Percentiles rank a stretch among this genome's conserved stretches.
Conservation (phyloP, 2,113 vertebrate genomes). For the Phaethon lepturus region DNA sequence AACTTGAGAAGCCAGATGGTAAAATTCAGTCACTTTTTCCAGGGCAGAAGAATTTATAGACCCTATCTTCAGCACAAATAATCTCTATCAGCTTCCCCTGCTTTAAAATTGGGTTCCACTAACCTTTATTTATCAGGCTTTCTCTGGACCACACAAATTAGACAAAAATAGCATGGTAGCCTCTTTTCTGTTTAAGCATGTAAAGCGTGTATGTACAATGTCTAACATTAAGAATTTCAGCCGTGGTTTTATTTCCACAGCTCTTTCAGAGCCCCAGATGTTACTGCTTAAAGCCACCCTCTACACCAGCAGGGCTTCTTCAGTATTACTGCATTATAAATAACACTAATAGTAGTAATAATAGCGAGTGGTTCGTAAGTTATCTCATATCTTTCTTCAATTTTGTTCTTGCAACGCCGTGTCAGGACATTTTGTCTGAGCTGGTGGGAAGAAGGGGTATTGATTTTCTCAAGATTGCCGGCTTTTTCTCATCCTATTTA, state of each 20-base stretch:
- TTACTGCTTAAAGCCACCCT: neutral
- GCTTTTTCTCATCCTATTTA: neutral
- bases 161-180: neutral
- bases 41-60: neutral
- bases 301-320: neutral
- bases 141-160: neutral
- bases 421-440: neutral
- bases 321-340: neutral
- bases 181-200: neutral
- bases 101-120: neutral
- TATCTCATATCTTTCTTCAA: neutral
- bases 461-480: neutral
- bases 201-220: neutral
- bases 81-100: neutral
- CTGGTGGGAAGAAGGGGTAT: neutral
- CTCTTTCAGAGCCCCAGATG: neutral
- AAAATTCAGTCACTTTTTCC: neutral
- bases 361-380: neutral
- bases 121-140: slow-evolving; percentile 2
- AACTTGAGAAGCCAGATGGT: neutral
- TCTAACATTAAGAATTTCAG: neutral
- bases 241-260: neutral
- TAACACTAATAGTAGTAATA: neutral
- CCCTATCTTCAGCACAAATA: neutral
- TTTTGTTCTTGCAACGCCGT: neutral